A percentile compares a stretch with the other conserved stretches of the same genome.
Evolutionary conservation across 2,888 invertebrate genomes (phyloP).

Genomic region (Drosophila peninsularis): DNA sequence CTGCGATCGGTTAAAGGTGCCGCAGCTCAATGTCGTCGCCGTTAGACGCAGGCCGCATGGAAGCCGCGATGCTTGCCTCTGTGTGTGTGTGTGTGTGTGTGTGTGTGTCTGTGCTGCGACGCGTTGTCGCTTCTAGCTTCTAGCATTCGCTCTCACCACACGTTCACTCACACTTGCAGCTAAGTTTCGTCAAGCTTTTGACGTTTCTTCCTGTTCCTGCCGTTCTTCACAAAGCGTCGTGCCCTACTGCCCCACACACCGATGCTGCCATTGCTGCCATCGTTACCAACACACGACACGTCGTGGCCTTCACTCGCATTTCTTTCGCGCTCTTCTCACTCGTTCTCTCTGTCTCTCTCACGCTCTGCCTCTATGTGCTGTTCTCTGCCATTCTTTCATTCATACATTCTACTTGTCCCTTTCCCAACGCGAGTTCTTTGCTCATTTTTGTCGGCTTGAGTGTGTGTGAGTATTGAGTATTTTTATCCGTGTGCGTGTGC

Average conservation of each 20-base stretch:
- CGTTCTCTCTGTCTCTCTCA: constrained; percentile 14
- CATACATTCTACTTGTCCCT: constrained; percentile 46
- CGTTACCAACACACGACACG: constrained; percentile 20
- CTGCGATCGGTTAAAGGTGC: constrained; percentile 82
- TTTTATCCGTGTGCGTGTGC: constrained; percentile 49
- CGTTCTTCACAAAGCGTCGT: constrained; percentile 52
- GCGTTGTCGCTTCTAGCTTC: constrained; percentile 56
- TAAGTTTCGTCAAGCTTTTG: constrained; percentile 71
- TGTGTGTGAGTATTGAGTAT: constrained; percentile 24
- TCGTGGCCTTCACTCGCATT: constrained; percentile 50
- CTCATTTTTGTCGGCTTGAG: constrained; percentile 26
- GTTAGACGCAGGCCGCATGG: constrained; percentile 71
- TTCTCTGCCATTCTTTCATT: constrained; percentile 43
- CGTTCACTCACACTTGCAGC: constrained; percentile 21
- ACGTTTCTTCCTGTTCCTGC: constrained; percentile 73
- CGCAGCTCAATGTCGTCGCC: constrained; percentile 80
- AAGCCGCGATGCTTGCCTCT: constrained; percentile 68
- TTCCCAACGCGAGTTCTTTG: constrained; percentile 31
- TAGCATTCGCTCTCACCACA: constrained; percentile 35
- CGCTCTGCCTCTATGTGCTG: constrained; percentile 10
- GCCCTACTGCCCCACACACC: constrained; percentile 75
- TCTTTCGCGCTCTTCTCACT: constrained; percentile 33
- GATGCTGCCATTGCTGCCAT: constrained; percentile 5
- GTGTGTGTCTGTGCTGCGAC: constrained; percentile 21
- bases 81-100: constrained; percentile 20